These are phyloP conservation scores for Planococcus citri DNA, from an alignment of 1,140 invertebrate species.

Conservation along the genomic window DNA sequence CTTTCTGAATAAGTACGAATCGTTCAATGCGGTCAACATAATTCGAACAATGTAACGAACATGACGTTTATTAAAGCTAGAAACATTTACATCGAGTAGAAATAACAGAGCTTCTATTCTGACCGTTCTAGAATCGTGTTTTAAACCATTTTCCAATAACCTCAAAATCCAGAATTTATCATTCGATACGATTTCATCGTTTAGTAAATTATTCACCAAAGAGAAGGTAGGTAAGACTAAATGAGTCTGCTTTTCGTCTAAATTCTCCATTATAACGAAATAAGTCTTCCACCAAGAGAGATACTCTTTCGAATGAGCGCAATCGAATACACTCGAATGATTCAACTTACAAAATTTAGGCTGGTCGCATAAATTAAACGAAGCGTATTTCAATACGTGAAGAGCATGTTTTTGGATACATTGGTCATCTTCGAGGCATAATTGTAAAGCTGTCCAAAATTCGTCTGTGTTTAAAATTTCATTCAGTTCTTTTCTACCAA, in stretches of 20 bases:
- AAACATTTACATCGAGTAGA: not conserved
- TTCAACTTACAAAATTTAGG: not conserved
- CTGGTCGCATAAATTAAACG: not conserved
- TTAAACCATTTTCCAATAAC: not conserved
- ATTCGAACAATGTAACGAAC: not conserved
- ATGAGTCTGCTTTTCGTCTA: conserved; percentile 50
- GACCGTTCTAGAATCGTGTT: not conserved
- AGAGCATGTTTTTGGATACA: not conserved
- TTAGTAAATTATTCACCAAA: not conserved
- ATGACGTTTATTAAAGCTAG: not conserved
- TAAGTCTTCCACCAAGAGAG: conserved; percentile 32
- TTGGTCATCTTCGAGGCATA: not conserved
- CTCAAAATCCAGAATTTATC: conserved; percentile 8
- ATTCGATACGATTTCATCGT: not conserved
- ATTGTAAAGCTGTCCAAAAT: not conserved
- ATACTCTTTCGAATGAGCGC: not conserved
- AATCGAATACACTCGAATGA: not conserved
- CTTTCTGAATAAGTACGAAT: not conserved
- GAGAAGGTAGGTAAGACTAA: conserved; percentile 37
- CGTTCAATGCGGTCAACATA: not conserved
- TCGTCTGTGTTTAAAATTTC: not conserved
- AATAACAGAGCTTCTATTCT: not conserved
- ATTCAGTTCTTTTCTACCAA: not conserved
- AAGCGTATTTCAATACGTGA: not conserved
- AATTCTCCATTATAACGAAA: conserved; percentile 40